Percentiles rank a stretch among this genome's conserved stretches.
These are phyloP conservation scores for Meandrusa payeni DNA, from an alignment of 2,888 invertebrate species.

Conservation along the genomic window DNA sequence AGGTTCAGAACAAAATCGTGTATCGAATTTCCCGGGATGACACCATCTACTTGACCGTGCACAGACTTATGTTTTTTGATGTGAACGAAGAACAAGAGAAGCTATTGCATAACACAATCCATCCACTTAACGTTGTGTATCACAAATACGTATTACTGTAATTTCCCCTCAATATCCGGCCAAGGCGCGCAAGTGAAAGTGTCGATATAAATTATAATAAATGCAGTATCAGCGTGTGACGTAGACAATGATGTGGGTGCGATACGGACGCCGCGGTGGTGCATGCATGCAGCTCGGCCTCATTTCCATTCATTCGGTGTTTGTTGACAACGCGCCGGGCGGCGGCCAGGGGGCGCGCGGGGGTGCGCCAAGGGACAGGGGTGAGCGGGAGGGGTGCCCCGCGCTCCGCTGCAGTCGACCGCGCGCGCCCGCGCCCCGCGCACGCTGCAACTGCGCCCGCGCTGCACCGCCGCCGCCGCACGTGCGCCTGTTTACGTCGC, in stretches of 20 bases:
- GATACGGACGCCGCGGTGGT: constrained; percentile 16
- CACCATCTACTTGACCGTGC: no score
- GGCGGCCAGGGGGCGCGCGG: constrained; percentile 47
- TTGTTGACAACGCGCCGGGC: constrained; percentile 64
- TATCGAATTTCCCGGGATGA: no score
- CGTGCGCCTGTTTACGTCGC: constrained; percentile 54
- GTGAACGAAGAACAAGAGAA: no score
- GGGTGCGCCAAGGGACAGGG: constrained; percentile 35
- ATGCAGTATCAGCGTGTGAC: constrained; percentile 23
- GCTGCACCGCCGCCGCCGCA: constrained; percentile 14
- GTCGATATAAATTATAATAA: constrained; percentile 24
- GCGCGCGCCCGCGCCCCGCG: constrained; percentile 57
- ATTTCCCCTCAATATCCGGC: constrained; percentile 21
- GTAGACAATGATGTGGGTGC: constrained; percentile 22
- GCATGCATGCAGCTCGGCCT: constrained; percentile 35
- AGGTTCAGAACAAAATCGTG: no score
- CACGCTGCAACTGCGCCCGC: constrained; percentile 36
- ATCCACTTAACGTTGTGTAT: background rate
- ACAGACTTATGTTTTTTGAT: no score
- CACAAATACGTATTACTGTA: constrained; percentile 24
- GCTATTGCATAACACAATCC: background rate
- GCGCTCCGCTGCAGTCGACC: constrained; percentile 47
- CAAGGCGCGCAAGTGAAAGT: constrained; percentile 17
- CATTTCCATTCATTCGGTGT: constrained; percentile 66
- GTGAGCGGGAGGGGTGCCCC: constrained; percentile 40